Percentiles rank a stretch among this genome's conserved stretches.
These are phyloP conservation scores for Atrina japonica DNA, from an alignment of 2,888 invertebrate genomes.

Conservation along the genomic window DNA sequence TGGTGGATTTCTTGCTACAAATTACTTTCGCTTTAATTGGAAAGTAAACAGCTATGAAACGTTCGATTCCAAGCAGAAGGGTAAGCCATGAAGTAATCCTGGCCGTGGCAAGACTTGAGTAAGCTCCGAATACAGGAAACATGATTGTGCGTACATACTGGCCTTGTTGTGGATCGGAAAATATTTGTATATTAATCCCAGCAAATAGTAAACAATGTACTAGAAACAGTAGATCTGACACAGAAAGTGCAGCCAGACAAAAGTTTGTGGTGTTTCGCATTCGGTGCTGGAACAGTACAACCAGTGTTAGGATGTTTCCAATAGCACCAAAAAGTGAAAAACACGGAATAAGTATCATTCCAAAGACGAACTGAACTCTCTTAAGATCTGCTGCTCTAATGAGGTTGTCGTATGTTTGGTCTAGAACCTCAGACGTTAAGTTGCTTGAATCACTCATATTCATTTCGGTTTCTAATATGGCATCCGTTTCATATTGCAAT, in stretches of 20 bases:
- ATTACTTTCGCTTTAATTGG: constrained; percentile 70
- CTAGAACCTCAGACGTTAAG: background rate
- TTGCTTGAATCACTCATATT: background rate
- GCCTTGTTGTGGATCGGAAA: constrained; percentile 54
- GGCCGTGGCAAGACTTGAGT: constrained; percentile 69
- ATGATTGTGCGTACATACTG: constrained; percentile 50
- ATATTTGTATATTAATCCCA: constrained; percentile 58
- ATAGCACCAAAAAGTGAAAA: constrained; percentile 66
- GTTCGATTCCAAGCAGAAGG: constrained; percentile 65
- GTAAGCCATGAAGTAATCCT: constrained; percentile 71
- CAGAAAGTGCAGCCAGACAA: constrained; percentile 66
- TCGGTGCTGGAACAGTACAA: constrained; percentile 66
- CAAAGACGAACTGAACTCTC: constrained; percentile 46
- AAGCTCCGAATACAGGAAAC: constrained; percentile 69
- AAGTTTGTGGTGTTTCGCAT: constrained; percentile 69
- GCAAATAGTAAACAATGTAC: constrained; percentile 64
- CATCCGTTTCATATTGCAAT: background rate
- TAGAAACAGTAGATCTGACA: constrained; percentile 69
- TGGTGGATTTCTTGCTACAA: constrained; percentile 62
- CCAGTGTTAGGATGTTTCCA: constrained; percentile 68
- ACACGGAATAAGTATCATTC: constrained; percentile 61
- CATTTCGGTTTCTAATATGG: constrained; percentile 1
- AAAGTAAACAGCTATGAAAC: constrained; percentile 73
- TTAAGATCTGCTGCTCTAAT: constrained; percentile 27
- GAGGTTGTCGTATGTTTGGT: constrained; percentile 22